Conservation (phyloP, 2,797 vertebrate genomes). For the Eupleurogrammus muticus region DNA sequence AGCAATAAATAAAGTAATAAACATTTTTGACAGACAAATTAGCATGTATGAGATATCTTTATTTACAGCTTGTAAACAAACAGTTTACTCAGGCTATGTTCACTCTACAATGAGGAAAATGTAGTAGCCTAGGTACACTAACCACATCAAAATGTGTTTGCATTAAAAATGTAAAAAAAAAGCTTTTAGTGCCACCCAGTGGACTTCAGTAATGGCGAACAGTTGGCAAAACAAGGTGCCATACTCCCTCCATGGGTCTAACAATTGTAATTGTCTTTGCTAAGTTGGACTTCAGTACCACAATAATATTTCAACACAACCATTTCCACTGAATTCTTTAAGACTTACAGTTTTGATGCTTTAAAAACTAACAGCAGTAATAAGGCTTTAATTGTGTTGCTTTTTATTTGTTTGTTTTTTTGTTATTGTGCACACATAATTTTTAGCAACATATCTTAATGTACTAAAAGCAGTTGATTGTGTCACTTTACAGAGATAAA, state of each 20-base stretch:
- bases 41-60: constrained; percentile 71
- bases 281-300: constrained; percentile 46
- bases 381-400: constrained; percentile 78
- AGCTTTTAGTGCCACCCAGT: constrained; percentile 66
- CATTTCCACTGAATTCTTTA: constrained; percentile 29
- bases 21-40: constrained; percentile 43
- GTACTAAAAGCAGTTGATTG: not conserved
- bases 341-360: constrained; percentile 50
- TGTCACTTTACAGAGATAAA: too few relatives aligned
- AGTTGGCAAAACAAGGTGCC: constrained; percentile 60
- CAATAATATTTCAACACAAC: constrained; percentile 42
- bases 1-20: constrained; percentile 54
- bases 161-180: constrained; percentile 70
- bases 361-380: constrained; percentile 59
- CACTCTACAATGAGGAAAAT: constrained; percentile 55
- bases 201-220: constrained; percentile 54
- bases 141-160: constrained; percentile 42
- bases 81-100: constrained; percentile 61
- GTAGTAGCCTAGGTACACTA: constrained; percentile 50
- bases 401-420: constrained; percentile 39
- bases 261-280: constrained; percentile 36
- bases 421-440: constrained; percentile 56
- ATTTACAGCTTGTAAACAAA: constrained; percentile 80
- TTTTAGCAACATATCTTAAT: constrained; percentile 46
- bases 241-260: constrained; percentile 41